These are phyloP conservation scores for Siphlonurus alternatus DNA, from an alignment of 2,888 invertebrate genomes.

Conservation along the genomic window DNA sequence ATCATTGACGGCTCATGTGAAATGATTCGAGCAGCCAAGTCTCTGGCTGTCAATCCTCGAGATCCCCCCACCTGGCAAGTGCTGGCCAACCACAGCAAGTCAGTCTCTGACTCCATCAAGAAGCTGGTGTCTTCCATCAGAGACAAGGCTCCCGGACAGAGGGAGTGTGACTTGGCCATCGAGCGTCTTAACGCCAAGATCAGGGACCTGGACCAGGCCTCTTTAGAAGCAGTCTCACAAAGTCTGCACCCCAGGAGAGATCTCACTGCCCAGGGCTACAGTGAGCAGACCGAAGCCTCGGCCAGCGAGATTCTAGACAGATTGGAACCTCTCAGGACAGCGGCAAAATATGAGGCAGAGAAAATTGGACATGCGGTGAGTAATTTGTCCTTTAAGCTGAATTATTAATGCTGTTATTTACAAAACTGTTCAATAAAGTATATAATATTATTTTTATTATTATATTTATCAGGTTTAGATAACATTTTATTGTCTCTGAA, in stretches of 20 bases:
- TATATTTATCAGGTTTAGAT: too few species aligned
- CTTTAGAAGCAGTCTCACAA: conserved; percentile 74
- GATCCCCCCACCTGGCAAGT: conserved; percentile 91
- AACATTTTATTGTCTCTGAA: too few species aligned
- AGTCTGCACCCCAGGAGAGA: conserved; percentile 49
- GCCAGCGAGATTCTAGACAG: conserved; percentile 68
- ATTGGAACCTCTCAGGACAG: conserved; percentile 64
- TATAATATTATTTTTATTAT: too few species aligned
- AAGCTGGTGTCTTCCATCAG: conserved; percentile 80
- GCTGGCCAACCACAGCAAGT: conserved; percentile 84
- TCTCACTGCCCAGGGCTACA: conserved; percentile 52
- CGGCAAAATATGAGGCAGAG: conserved; percentile 84
- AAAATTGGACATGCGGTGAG: conserved; percentile 82
- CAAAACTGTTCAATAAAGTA: too few species aligned
- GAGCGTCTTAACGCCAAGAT: conserved; percentile 59
- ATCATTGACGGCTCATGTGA: conserved; percentile 74
- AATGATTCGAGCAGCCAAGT: conserved; percentile 83
- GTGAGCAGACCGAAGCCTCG: conserved; percentile 62
- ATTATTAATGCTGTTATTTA: too few species aligned
- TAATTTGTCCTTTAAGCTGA: too few species aligned
- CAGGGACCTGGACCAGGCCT: conserved; percentile 69
- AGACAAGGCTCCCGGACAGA: conserved; percentile 91
- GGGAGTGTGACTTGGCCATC: conserved; percentile 75
- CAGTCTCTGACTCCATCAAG: conserved; percentile 93
- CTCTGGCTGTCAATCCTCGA: conserved; percentile 70